Evolutionary conservation across 35 echinoderm and acorn worm genomes (phyloP).

Genomic region (Strongylocentrotus purpuratus): DNA sequence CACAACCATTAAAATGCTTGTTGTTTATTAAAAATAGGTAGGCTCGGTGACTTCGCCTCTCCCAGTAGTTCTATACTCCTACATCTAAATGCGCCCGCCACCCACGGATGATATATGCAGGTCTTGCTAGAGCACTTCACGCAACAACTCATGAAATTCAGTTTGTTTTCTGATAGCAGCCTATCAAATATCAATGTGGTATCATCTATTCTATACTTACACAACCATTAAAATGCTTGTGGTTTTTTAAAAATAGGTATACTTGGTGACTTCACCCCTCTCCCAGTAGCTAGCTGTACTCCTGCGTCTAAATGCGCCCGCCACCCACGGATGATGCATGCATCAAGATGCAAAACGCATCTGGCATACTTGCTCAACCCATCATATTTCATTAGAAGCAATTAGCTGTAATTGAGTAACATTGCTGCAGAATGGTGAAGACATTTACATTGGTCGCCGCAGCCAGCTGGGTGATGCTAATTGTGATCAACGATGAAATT

Average conservation of each 20-base stretch:
- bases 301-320: background rate
- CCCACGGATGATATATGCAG: background rate
- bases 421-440: background rate
- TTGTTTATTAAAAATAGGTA: background rate
- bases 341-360: background rate
- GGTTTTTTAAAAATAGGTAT: background rate
- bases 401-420: slow-evolving; percentile 12
- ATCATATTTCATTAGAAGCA: slow-evolving; percentile 1
- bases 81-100: background rate
- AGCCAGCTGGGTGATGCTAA: background rate
- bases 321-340: background rate
- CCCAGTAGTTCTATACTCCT: background rate
- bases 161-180: too few species aligned
- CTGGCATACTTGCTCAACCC: background rate
- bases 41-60: background rate
- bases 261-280: background rate
- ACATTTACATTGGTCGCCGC: background rate
- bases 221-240: background rate
- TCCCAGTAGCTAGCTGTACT: background rate
- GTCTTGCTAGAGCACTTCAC: too few species aligned
- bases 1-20: background rate
- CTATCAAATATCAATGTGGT: background rate
- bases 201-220: background rate
- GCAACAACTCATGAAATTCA: too few species aligned
- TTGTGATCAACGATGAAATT: background rate